phyloP scores from a whole-genome alignment of 2,113 vertebrate species.

The Aix galericulata region DNA sequence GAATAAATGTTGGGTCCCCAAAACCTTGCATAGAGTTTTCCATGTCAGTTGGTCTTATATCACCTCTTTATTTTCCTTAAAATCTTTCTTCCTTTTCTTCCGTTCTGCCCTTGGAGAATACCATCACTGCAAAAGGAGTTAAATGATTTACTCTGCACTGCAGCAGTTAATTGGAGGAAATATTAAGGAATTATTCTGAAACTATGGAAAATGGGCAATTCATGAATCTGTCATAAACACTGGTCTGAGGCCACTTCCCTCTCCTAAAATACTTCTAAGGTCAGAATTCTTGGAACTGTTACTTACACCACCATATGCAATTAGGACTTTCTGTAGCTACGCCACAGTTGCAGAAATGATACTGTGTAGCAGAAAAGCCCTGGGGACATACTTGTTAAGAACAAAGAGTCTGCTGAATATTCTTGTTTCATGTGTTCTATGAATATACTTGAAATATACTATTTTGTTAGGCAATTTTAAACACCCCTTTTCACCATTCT shows the following conservation, averaged over 20 bases:
- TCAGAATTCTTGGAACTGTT: not conserved
- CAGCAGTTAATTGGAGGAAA: not conserved
- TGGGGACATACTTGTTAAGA: not conserved
- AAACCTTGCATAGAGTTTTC: not conserved
- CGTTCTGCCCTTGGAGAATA: not conserved
- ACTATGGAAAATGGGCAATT: not conserved
- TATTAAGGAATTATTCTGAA: not conserved
- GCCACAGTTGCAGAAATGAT: not conserved
- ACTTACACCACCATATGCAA: not conserved
- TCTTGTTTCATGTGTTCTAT: constrained; percentile 6
- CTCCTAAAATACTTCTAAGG: not conserved
- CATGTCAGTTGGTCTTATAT: not conserved
- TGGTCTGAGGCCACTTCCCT: not conserved
- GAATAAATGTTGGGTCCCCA: not conserved
- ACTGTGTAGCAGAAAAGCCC: not conserved
- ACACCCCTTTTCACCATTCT: not conserved
- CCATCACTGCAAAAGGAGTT: not conserved
- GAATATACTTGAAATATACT: not conserved
- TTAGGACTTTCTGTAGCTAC: not conserved
- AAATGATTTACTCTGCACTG: not conserved
- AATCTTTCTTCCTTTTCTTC: not conserved
- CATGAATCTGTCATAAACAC: not conserved
- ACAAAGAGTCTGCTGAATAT: constrained; percentile 14
- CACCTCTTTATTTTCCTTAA: not conserved
- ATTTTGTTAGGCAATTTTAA: constrained; percentile 22